Evolutionary conservation across 2,888 invertebrate species (phyloP).

Genomic region (Drosophila hamatofila): DNA sequence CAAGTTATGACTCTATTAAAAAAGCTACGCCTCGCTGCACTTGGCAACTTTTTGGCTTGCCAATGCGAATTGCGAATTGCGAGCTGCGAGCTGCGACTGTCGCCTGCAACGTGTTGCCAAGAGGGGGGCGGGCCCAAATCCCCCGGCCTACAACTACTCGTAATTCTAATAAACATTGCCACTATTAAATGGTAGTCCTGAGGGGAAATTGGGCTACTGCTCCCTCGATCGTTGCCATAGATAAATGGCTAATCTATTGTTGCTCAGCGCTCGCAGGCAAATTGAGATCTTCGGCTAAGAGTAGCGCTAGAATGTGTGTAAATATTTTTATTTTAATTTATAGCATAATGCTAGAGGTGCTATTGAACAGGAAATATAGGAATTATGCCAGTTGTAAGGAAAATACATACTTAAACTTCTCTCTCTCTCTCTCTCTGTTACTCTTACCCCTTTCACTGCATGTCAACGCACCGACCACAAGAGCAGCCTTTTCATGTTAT

Average conservation of each 20-base stretch:
- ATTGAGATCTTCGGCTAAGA: slow-evolving; percentile 4
- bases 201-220: slow-evolving; percentile 32
- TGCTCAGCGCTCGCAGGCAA: slow-evolving; percentile 13
- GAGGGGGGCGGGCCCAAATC: not conserved
- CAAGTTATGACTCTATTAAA: slow-evolving; percentile 80
- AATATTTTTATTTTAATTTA: slow-evolving; percentile 64
- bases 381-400: not conserved
- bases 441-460: not conserved
- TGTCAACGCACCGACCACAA: not conserved
- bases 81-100: slow-evolving; percentile 21
- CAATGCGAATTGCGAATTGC: slow-evolving; percentile 8
- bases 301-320: slow-evolving; percentile 18
- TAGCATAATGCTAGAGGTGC: slow-evolving; percentile 8
- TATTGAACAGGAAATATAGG: not conserved
- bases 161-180: slow-evolving; percentile 53
- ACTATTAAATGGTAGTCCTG: slow-evolving; percentile 52
- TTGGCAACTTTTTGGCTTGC: slow-evolving; percentile 57
- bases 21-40: slow-evolving; percentile 76
- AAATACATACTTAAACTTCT: not conserved
- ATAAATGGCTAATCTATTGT: slow-evolving; percentile 49
- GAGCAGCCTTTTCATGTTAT: slow-evolving; percentile 9
- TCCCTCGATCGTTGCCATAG: slow-evolving; percentile 37
- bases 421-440: not conserved
- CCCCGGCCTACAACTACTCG: slow-evolving; percentile 24
- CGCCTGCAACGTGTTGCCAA: slow-evolving; percentile 50